Conservation (phyloP, 1,140 invertebrate species). For the Laupala kohalensis region DNA sequence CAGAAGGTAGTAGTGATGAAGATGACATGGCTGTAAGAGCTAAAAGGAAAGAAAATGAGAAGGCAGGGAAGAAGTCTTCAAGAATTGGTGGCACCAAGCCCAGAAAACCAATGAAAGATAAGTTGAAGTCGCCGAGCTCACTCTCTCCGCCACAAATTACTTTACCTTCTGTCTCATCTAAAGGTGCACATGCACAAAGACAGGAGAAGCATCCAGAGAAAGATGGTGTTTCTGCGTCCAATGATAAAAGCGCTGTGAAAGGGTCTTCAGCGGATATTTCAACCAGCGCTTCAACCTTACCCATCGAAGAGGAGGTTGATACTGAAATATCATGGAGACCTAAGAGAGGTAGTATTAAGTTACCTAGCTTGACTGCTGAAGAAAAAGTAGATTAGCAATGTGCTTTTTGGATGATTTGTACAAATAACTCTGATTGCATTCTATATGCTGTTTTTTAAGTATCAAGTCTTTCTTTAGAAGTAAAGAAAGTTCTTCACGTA, state of each 20-base stretch:
- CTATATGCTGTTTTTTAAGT: no score
- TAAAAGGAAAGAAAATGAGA: background rate
- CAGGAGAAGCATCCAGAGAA: background rate
- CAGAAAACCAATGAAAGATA: background rate
- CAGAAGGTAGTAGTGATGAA: conserved; percentile 22
- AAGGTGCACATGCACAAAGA: background rate
- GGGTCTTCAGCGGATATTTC: no score
- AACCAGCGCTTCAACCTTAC: no score
- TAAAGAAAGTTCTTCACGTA: no score
- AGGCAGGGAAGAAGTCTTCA: background rate
- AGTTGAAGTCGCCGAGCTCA: background rate
- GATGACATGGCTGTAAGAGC: conserved; percentile 10
- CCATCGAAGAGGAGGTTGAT: conserved; percentile 10
- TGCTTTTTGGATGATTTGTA: no score
- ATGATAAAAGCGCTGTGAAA: no score
- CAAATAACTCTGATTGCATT: no score
- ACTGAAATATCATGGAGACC: conserved; percentile 19
- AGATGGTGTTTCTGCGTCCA: no score
- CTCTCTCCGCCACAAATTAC: background rate
- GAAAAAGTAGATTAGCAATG: background rate
- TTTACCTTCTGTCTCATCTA: background rate
- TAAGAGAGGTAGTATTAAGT: conserved; percentile 21
- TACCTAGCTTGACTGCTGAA: conserved; percentile 11
- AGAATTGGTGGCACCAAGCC: background rate
- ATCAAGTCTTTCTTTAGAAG: no score